These are phyloP conservation scores for Lasioglossum pauxillum DNA, from an alignment of 2,888 invertebrate species.

Conservation along the genomic window DNA sequence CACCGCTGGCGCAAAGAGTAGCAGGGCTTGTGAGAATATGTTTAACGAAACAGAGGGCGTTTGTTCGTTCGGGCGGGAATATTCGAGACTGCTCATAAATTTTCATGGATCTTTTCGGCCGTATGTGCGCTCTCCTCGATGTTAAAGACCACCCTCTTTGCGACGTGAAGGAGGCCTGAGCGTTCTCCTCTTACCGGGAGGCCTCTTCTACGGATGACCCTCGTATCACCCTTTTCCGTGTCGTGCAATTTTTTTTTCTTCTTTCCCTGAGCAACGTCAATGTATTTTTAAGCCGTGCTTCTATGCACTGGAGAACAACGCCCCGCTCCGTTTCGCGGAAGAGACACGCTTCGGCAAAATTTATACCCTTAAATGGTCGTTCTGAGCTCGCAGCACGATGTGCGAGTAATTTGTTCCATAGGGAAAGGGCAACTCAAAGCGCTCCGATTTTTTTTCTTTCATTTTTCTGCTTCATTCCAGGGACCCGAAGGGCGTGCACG, in stretches of 20 bases:
- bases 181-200: slow-evolving; percentile 39
- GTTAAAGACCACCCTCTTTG: slow-evolving; percentile 61
- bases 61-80: slow-evolving; percentile 51
- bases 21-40: slow-evolving; percentile 14
- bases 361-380: slow-evolving; percentile 8
- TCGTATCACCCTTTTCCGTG: slow-evolving; percentile 41
- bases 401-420: slow-evolving; percentile 8
- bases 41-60: slow-evolving; percentile 18
- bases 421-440: background rate
- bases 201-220: slow-evolving; percentile 46
- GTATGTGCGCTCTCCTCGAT: slow-evolving; percentile 49
- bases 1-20: background rate
- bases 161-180: slow-evolving; percentile 42
- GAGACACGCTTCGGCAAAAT: slow-evolving; percentile 1
- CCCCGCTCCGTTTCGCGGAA: background rate
- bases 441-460: background rate
- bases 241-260: slow-evolving; percentile 35
- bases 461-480: background rate
- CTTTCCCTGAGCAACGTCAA: slow-evolving; percentile 39
- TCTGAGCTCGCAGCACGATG: background rate
- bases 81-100: slow-evolving; percentile 72
- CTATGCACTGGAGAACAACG: slow-evolving; percentile 29
- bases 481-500: background rate
- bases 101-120: slow-evolving; percentile 66
- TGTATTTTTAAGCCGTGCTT: slow-evolving; percentile 46